These are phyloP conservation scores for Oeneis ivallda DNA, from an alignment of 2,888 invertebrate genomes.

Conservation along the genomic window DNA sequence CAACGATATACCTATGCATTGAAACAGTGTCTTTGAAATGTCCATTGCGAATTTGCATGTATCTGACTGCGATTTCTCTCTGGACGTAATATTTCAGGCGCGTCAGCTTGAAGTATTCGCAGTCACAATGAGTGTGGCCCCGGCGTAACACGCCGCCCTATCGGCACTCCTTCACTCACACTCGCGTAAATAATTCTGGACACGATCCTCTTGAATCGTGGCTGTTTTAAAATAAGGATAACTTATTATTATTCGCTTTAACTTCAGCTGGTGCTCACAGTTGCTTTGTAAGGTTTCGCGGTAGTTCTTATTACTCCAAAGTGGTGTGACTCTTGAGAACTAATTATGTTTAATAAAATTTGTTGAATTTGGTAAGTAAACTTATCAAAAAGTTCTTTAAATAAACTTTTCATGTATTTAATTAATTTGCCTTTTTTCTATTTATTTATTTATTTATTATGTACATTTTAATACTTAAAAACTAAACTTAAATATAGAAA, in stretches of 20 bases:
- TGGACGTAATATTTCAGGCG: slow-evolving; percentile 20
- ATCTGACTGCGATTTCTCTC: slow-evolving; percentile 23
- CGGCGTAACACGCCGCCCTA: slow-evolving; percentile 54
- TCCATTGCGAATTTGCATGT: slow-evolving; percentile 16
- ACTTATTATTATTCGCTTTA: slow-evolving; percentile 45
- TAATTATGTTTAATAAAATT: slow-evolving; percentile 7
- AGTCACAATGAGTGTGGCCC: slow-evolving; percentile 61
- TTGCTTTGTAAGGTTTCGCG: slow-evolving; percentile 39
- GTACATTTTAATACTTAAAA: no score
- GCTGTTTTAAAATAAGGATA: slow-evolving; percentile 52
- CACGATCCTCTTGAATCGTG: slow-evolving; percentile 43
- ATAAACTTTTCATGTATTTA: no score
- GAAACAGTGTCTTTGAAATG: slow-evolving; percentile 5
- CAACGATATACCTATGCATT: not conserved
- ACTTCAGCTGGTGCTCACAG: slow-evolving; percentile 40
- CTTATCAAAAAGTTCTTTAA: not conserved
- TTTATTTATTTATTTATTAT: no score
- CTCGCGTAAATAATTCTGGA: slow-evolving; percentile 54
- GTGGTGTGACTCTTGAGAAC: not conserved
- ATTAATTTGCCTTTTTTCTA: not conserved
- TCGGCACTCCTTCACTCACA: slow-evolving; percentile 41
- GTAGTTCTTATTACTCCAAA: slow-evolving; percentile 1
- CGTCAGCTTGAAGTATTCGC: slow-evolving; percentile 22
- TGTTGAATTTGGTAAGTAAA: slow-evolving; percentile 4
- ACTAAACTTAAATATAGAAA: no score